phyloP scores from a whole-genome alignment of 2,888 invertebrate genomes.

The Lydus trimaculatus region DNA sequence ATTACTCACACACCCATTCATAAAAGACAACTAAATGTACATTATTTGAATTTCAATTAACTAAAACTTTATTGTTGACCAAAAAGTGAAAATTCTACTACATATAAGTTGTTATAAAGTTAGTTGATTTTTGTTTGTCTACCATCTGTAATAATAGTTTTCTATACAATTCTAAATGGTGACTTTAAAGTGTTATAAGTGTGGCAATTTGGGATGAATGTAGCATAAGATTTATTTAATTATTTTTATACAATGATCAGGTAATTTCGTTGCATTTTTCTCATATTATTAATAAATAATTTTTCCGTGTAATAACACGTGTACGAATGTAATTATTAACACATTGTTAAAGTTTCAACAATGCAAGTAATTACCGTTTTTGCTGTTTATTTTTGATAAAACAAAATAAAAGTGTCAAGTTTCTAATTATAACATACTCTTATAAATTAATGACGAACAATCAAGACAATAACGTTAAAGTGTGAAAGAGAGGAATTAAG shows the following conservation, averaged over 20 bases:
- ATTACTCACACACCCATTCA: slow-evolving; percentile 4
- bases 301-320: neutral
- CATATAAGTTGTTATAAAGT: no score
- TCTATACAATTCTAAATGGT: neutral
- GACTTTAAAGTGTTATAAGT: neutral
- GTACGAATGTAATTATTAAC: neutral
- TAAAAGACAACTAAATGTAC: neutral
- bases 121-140: neutral
- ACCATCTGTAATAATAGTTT: neutral
- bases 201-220: neutral
- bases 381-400: neutral
- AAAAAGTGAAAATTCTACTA: neutral
- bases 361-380: neutral
- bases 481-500: neutral
- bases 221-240: neutral
- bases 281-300: neutral
- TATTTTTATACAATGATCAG: neutral
- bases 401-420: neutral
- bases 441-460: neutral
- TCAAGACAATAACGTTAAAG: neutral
- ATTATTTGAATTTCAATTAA: neutral
- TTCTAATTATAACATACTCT: neutral
- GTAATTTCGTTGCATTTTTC: neutral
- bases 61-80: neutral
- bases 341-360: neutral